Conservation (phyloP, 2,888 invertebrate species). For the Ormyrus labotus region DNA sequence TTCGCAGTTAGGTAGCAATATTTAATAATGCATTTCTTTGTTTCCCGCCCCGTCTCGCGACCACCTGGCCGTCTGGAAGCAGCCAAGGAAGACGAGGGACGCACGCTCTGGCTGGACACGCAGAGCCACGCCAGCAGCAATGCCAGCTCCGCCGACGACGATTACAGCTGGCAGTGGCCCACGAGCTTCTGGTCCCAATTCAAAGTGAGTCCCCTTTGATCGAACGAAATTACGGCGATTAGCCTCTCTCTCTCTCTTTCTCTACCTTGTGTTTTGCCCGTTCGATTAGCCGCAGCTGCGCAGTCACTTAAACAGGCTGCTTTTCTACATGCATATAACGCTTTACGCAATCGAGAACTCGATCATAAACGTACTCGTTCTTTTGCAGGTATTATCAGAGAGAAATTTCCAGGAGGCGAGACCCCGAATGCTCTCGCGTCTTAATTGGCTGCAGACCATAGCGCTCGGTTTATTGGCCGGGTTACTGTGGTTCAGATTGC, state of each 20-base stretch:
- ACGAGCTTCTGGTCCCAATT: constrained; percentile 89
- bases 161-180: constrained; percentile 83
- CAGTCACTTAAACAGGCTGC: too few species aligned
- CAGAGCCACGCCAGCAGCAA: constrained; percentile 83
- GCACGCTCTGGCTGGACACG: constrained; percentile 83
- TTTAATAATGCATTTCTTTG: background rate
- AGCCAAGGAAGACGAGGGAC: constrained; percentile 81
- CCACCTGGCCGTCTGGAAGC: constrained; percentile 26
- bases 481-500: constrained; percentile 86
- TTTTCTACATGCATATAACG: too few species aligned
- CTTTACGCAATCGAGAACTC: too few species aligned
- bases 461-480: constrained; percentile 85
- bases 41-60: constrained; percentile 6
- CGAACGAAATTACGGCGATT: too few species aligned
- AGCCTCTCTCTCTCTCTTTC: too few species aligned
- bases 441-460: constrained; percentile 87
- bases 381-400: constrained; percentile 80
- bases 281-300: too few species aligned
- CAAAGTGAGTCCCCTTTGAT: constrained; percentile 75
- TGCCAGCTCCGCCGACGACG: constrained; percentile 81
- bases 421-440: constrained; percentile 85
- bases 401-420: constrained; percentile 86
- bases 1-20: background rate
- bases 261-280: background rate
- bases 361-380: background rate